Evolutionary conservation across 2,113 vertebrate genomes (phyloP).

Genomic region (Pachyramphus minor): DNA sequence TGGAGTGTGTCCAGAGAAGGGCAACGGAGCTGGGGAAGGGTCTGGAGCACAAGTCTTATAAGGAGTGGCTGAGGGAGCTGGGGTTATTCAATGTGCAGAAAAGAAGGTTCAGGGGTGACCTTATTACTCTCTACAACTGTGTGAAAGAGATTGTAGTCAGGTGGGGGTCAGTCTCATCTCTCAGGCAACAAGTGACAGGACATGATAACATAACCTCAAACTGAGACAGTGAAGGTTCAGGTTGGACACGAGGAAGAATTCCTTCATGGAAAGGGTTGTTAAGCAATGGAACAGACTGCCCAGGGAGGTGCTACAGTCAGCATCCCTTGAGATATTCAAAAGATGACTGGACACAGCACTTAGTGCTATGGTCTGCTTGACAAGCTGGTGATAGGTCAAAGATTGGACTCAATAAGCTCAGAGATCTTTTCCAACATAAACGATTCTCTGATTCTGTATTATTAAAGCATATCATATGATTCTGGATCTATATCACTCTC

Average conservation of each 20-base stretch:
- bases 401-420: neutral
- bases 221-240: neutral
- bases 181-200: neutral
- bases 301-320: neutral
- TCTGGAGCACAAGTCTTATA: neutral
- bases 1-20: neutral
- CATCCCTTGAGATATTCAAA: neutral
- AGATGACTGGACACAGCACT: neutral
- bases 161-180: neutral
- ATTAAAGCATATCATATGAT: neutral
- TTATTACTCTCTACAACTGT: neutral
- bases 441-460: neutral
- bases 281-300: neutral
- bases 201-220: neutral
- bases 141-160: neutral
- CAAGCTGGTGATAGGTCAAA: neutral
- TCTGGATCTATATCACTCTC: neutral
- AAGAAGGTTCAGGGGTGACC: neutral
- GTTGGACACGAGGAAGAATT: neutral
- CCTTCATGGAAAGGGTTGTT: neutral
- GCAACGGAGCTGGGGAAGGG: fast-evolving
- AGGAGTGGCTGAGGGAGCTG: neutral
- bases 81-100: neutral
- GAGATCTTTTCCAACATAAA: neutral
- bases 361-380: neutral